phyloP scores from a whole-genome alignment of 2,797 vertebrate species.

The Hydrophis major region DNA sequence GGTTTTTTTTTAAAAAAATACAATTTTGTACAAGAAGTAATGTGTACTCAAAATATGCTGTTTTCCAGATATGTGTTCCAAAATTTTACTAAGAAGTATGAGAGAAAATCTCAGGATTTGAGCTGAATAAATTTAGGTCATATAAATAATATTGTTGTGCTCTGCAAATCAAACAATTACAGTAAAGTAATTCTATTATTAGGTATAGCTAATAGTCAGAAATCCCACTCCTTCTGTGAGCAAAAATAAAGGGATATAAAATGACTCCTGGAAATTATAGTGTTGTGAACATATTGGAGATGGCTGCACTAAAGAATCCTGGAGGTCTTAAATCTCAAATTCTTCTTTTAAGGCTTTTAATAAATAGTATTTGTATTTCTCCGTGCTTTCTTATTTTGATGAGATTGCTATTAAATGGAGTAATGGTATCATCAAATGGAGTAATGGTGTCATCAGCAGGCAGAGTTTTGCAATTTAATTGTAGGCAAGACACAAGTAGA shows the following conservation, averaged over 20 bases:
- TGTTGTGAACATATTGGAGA: not conserved
- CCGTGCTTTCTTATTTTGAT: not conserved
- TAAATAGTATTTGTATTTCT: not conserved
- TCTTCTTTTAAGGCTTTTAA: not conserved
- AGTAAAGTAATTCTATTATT: not conserved
- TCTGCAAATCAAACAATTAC: not conserved
- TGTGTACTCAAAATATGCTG: not conserved
- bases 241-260: not conserved
- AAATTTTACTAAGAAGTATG: not conserved
- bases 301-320: not conserved
- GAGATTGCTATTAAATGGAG: not conserved
- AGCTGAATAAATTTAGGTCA: not conserved
- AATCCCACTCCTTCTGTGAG: not conserved
- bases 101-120: conserved; percentile 6
- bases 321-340: not conserved
- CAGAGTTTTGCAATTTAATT: not conserved
- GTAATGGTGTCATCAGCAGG: not conserved
- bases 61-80: conserved; percentile 38
- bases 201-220: not conserved
- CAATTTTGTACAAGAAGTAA: not conserved
- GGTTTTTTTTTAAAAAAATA: not conserved
- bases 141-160: not conserved
- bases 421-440: not conserved
- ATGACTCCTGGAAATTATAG: not conserved
- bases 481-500: not conserved